Evolutionary conservation across 2,888 invertebrate genomes (phyloP).

Genomic region (Kuschelorhynchus macadamiae): DNA sequence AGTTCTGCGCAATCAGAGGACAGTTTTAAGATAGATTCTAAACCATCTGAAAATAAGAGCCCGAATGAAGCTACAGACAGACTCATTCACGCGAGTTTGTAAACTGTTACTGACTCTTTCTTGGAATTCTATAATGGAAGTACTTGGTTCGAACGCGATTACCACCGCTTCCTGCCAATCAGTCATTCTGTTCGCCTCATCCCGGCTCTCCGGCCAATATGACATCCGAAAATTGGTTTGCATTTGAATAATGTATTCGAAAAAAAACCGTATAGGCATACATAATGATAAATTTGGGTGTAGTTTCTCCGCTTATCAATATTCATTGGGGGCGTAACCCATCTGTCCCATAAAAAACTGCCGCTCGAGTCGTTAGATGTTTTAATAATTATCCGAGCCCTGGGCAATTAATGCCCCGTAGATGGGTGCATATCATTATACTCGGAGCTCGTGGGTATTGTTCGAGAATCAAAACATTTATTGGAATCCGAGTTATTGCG

Average conservation of each 20-base stretch:
- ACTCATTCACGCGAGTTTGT: too few species aligned
- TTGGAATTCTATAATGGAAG: too few species aligned
- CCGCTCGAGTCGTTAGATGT: constrained; percentile 37
- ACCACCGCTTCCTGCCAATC: too few species aligned
- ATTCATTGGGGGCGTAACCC: constrained; percentile 67
- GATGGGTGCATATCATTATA: constrained; percentile 33
- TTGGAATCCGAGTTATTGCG: constrained; percentile 3
- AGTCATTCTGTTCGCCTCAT: too few species aligned
- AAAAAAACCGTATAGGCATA: constrained; percentile 25
- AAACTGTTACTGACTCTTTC: too few species aligned
- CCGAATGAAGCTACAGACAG: too few species aligned
- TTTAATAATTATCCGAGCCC: constrained; percentile 39
- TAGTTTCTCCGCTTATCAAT: constrained; percentile 62
- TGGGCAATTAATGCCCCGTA: constrained; percentile 28
- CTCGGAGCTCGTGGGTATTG: not conserved
- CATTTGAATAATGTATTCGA: constrained; percentile 30
- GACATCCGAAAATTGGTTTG: constrained; percentile 19
- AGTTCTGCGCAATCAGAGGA: too few species aligned
- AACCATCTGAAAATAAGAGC: too few species aligned
- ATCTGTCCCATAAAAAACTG: constrained; percentile 66
- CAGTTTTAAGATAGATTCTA: too few species aligned
- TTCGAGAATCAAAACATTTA: constrained; percentile 17
- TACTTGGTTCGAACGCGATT: too few species aligned
- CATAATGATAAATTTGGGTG: constrained; percentile 42
- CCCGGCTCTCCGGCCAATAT: not conserved